These are phyloP conservation scores for Coilia nasus DNA, from an alignment of 2,797 vertebrate genomes.

Conservation along the genomic window DNA sequence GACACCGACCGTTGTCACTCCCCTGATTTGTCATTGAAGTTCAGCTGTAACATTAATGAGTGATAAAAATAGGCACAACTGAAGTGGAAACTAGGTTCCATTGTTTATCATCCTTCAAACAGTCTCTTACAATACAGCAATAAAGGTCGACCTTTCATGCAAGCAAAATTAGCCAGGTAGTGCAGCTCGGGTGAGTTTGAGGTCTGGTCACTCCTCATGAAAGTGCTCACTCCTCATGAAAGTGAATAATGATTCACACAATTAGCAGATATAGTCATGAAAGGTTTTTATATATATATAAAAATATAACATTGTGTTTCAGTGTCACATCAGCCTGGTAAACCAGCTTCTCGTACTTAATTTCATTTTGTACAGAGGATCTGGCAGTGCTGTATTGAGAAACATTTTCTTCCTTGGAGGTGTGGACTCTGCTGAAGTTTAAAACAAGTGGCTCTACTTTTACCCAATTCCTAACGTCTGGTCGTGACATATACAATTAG, in stretches of 20 bases:
- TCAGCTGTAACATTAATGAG: background rate
- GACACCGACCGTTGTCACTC: constrained; percentile 2
- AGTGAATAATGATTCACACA: background rate
- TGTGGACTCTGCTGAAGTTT: too few relatives aligned
- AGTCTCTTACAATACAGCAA: background rate
- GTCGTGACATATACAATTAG: too few relatives aligned
- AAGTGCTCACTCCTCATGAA: too few relatives aligned
- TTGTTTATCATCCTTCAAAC: background rate
- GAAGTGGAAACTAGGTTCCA: background rate
- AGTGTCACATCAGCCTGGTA: background rate
- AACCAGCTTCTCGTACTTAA: too few relatives aligned
- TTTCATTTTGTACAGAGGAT: too few relatives aligned
- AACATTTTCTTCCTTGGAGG: too few relatives aligned
- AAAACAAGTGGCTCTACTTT: too few relatives aligned
- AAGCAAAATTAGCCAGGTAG: background rate
- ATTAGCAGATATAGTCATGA: background rate
- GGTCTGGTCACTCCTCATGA: background rate
- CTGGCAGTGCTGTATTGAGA: too few relatives aligned
- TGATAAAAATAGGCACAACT: background rate
- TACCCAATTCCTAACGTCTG: too few relatives aligned
- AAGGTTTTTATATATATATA: background rate
- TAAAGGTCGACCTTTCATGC: background rate
- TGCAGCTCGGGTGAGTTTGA: background rate
- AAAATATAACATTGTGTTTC: background rate
- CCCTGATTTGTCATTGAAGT: constrained; percentile 12